Evolutionary conservation across 92 coral and sea anemone species (phyloP), one percentile per base, ranked within the genome.

Genomic region (Umimayanthus kanabou): DNA sequence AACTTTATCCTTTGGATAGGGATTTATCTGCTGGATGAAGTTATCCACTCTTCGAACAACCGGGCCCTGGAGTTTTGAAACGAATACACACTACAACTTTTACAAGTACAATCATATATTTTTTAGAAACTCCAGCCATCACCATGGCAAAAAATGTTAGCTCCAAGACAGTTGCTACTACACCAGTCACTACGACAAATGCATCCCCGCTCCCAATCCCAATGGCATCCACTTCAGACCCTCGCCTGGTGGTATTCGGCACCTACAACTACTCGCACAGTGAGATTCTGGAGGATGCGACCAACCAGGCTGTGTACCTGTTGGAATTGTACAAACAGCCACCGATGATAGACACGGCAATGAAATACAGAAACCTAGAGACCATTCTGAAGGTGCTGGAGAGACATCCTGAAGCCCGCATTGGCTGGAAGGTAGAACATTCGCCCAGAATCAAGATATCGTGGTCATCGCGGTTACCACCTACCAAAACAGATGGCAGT

Each of bases 351-450:
- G 93, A 91, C 85, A 89, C 93, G 42, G 93, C 93, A 29, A 91
- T 91, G 93, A 91, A 91, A 40, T 91, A 91, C 82, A 58, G 76
- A 22, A 91, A 91, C 82, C 89, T 91, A 50, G 93, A 88, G 64
- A 89, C 81, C 58, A 70, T 91, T 50, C 79, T 81, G 80, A 91
- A 89, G 77, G 92, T 91, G 6, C 23, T 91, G 85, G 85, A 91
- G 58, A 49, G 18, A 42, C 84, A 91, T 67, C 85, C 86, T 61
- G 84, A 89, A 69, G 92, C 86, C 25, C 89, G 79, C n/a, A 89
- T 91, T 30, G 93, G 93, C 77, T 91, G 93, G 93, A 91, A 91
- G 43, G 93, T 91, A 58, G 93, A 91, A 85, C 93, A 89, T 40
- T 73, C 80, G 20, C 61, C 92, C 39, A 79, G 93, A 43, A 75